Base-by-base conservation (phyloP, 1,140 invertebrate species). In the Solenopsis fugax region DNA sequence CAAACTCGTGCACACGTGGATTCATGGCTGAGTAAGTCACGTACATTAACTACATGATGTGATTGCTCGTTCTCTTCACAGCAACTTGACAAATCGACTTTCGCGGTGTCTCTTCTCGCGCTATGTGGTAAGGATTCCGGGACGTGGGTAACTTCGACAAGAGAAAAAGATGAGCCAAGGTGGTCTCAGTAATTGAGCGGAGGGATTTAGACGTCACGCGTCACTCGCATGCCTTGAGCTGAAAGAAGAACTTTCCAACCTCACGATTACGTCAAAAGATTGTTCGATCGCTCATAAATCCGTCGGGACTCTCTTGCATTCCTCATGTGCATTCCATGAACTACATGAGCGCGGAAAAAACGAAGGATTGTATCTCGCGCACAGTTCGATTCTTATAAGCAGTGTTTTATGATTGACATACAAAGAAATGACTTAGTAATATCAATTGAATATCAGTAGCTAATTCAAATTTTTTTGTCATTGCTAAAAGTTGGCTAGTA, bases 121-220 rank as follows among this genome's bases (percentile, higher is more conserved):
- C 16, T 48, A 24, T 45, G 21, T 12, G 54, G 41, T 54, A 34
- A 64, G 54, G 4, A 89, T 85, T 80, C 78, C 67, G 16, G 18
- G 6, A 45, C 29, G 48, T 88, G 54, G 21, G 34, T 41, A 18
- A 37, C 48, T 84, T 29, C 13, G 24, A 78, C 48, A 12, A 60
- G 62, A 24, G 12, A 78, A 45, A 75, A 80, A 45, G 50, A 21
- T 5, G 24, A 60, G 16, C 48, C 7, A 24, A 75, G 73, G 60
- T 69, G 67, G 85, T 50, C 50, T 87, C 62, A 73, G 86, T 89
- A 87, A 89, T 90, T 89, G 76, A 90, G 81, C 81, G 80, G 29
- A 87, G 80, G 86, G 91, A 93, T 93, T 93, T 90, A 90, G 90
- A 91, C 85, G 87, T 93, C 88, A 88, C 87, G 60, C 85, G 89